A percentile compares a stretch with the other conserved stretches of the same genome.
These are phyloP conservation scores for Ciconia boyciana DNA, from an alignment of 2,113 vertebrate species.

Conservation along the genomic window DNA sequence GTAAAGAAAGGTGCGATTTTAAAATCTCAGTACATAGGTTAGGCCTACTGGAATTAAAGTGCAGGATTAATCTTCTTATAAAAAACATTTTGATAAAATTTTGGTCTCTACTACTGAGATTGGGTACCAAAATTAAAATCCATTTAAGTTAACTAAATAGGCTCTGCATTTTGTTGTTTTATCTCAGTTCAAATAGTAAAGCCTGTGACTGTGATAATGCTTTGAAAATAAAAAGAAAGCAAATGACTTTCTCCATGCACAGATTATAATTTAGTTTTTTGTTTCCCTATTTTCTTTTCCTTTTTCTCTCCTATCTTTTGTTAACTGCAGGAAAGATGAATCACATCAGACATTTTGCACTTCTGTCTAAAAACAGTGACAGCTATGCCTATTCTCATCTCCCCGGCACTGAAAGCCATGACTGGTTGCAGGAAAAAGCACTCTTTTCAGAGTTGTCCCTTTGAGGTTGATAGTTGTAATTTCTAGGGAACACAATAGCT, in stretches of 20 bases:
- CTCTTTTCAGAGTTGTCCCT: neutral
- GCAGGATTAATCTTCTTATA: neutral
- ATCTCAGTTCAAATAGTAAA: neutral
- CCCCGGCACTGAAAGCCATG: neutral
- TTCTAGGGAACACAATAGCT: slow-evolving; percentile 10
- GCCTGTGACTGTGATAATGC: neutral
- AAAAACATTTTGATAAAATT: neutral
- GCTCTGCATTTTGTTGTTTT: neutral
- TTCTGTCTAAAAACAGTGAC: neutral
- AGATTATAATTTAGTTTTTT: neutral
- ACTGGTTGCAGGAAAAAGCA: neutral
- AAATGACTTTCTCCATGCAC: neutral
- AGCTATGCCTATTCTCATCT: neutral
- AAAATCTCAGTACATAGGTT: neutral
- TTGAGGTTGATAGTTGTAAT: neutral
- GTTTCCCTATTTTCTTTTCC: neutral
- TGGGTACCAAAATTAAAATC: neutral
- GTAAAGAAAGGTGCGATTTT: neutral
- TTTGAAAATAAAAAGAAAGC: neutral
- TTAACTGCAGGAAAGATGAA: neutral
- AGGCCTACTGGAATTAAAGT: neutral
- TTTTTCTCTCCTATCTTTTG: neutral
- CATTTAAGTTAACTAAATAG: neutral
- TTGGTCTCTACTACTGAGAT: neutral
- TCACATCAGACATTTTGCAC: neutral